These are phyloP conservation scores for Oreochromis tanganicae DNA, from an alignment of 2,113 vertebrate genomes.

Conservation along the genomic window DNA sequence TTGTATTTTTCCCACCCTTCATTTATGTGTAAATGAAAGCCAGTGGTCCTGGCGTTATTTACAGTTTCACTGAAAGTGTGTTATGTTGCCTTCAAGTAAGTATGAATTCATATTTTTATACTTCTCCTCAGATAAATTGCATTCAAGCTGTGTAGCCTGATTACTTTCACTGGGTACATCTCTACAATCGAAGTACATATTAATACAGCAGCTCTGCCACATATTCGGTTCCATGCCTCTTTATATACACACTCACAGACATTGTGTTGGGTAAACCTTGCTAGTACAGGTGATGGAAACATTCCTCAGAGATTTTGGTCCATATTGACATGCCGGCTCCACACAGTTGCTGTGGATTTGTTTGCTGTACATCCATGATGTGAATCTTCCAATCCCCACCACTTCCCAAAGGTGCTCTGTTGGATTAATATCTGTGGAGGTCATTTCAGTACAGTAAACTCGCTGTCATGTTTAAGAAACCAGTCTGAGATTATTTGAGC, in stretches of 20 bases:
- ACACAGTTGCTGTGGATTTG: not conserved
- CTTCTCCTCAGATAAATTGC: not conserved
- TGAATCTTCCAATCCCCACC: not conserved
- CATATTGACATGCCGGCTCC: not conserved
- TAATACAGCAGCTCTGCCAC: not conserved
- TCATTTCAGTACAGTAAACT: not conserved
- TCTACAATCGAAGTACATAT: not conserved
- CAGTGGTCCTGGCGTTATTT: not conserved
- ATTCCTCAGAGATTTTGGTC: not conserved
- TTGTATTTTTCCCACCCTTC: not conserved
- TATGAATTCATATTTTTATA: not conserved
- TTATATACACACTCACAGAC: not conserved
- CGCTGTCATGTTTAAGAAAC: not conserved
- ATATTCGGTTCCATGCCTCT: not conserved
- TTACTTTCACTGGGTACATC: not conserved
- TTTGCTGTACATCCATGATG: not conserved
- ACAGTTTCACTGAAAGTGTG: not conserved
- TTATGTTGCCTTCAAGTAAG: not conserved
- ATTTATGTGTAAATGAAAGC: not conserved
- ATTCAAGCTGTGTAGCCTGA: not conserved
- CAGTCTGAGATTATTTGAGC: not conserved
- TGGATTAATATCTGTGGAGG: not conserved
- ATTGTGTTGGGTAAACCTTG: not conserved
- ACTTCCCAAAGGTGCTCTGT: not conserved
- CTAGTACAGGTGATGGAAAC: not conserved